Percentiles rank a stretch among this genome's conserved stretches.
Evolutionary conservation across 1,140 invertebrate species (phyloP).

Genomic region (Lepidurus apus): DNA sequence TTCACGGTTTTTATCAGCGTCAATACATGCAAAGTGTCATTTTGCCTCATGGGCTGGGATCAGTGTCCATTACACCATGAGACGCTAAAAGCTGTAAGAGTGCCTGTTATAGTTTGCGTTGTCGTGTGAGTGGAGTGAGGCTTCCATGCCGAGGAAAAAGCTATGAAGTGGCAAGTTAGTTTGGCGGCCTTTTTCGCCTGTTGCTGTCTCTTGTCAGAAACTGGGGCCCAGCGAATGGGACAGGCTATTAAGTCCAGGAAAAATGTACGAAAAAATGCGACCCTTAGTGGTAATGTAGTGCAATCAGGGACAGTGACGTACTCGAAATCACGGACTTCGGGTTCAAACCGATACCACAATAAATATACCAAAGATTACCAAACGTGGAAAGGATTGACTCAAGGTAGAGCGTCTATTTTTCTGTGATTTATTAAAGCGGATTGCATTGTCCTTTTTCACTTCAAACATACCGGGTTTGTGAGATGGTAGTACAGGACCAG

Average conservation of each 20-base stretch:
- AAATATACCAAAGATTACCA: constrained; percentile 19
- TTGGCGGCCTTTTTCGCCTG: neutral
- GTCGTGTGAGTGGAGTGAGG: neutral
- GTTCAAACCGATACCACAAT: neutral
- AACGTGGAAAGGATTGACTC: neutral
- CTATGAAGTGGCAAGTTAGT: neutral
- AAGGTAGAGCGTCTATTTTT: neutral
- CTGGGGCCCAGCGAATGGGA: neutral
- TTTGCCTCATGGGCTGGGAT: neutral
- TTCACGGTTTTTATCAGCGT: neutral
- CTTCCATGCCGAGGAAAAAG: neutral
- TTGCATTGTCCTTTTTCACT: too few species aligned
- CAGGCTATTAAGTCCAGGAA: neutral
- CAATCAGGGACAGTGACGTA: neutral
- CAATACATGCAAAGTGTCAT: too few species aligned
- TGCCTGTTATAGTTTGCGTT: neutral
- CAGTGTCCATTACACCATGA: neutral
- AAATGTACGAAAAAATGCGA: neutral
- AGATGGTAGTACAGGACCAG: too few species aligned
- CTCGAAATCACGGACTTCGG: neutral
- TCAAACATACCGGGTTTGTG: too few species aligned
- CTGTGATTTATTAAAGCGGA: neutral
- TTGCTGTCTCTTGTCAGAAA: neutral
- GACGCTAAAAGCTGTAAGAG: neutral
- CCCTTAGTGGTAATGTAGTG: neutral